Evolutionary conservation across 2,113 vertebrate species (phyloP).

Genomic region (Arvicanthis niloticus): DNA sequence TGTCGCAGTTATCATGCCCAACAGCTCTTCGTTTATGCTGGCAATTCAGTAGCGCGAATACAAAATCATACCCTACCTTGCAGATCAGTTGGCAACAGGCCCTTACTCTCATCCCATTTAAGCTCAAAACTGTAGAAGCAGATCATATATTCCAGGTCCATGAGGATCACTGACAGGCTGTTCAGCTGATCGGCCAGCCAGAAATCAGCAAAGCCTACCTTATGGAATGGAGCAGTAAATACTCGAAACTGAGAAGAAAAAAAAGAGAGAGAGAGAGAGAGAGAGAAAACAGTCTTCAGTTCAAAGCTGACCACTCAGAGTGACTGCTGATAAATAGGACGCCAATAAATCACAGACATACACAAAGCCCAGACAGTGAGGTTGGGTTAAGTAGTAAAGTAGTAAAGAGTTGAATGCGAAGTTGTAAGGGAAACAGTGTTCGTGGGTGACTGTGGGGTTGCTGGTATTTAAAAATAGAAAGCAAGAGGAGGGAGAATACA

Average conservation of each 20-base stretch:
- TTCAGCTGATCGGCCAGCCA: constrained; percentile 99
- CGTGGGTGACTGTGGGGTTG: not conserved
- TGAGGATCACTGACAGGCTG: constrained; percentile 96
- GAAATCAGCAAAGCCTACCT: constrained; percentile 99
- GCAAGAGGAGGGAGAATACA: constrained; percentile 27
- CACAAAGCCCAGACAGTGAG: constrained; percentile 1
- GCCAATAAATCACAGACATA: constrained; percentile 50
- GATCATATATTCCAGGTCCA: constrained; percentile 99
- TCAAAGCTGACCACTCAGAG: not conserved
- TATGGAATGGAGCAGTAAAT: constrained; percentile 98
- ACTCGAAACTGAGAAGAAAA: constrained; percentile 93
- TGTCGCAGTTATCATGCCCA: constrained; percentile 52
- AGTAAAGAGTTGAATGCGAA: not conserved
- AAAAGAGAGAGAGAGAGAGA: constrained; percentile 15
- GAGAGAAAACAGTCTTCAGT: constrained; percentile 66
- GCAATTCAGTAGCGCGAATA: constrained; percentile 13
- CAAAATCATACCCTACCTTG: constrained; percentile 82
- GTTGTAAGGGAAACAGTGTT: constrained; percentile 16
- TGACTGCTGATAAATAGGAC: constrained; percentile 52
- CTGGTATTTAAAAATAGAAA: constrained; percentile 1
- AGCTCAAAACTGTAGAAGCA: constrained; percentile 99
- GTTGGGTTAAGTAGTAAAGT: not conserved
- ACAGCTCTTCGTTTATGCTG: constrained; percentile 63
- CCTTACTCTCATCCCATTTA: constrained; percentile 91
- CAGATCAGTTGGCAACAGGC: constrained; percentile 88